Evolutionary conservation across 2,888 invertebrate genomes (phyloP), one percentile per base, ranked within the genome.

Genomic region (Oithona nana): DNA sequence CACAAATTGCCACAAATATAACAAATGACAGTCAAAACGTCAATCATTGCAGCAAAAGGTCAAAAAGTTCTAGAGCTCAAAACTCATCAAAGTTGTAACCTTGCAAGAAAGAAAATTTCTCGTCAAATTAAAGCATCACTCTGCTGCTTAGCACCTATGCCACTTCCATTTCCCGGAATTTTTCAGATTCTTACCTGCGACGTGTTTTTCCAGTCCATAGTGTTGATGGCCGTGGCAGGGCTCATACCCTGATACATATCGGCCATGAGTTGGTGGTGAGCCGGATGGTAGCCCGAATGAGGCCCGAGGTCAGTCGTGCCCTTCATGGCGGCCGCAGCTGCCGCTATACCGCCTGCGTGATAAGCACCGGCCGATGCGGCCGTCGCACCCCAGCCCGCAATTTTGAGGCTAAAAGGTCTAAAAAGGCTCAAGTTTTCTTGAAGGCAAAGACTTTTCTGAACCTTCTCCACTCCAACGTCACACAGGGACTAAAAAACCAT

Each of bases 141-240:
- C n/a, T n/a, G n/a, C n/a, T n/a, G n/a, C n/a, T n/a, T n/a, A n/a
- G n/a, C n/a, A n/a, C n/a, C n/a, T n/a, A n/a, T n/a, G n/a, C n/a
- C n/a, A n/a, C n/a, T n/a, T n/a, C n/a, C n/a, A n/a, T n/a, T n/a
- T n/a, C n/a, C n/a, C n/a, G n/a, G n/a, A n/a, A n/a, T n/a, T n/a
- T n/a, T n/a, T n/a, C n/a, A 39, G 6, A 39, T 16, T 24, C 54
- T 54, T 62, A 62, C 62, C 62, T 62, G 62, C 28, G 54, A 54
- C 8, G 62, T 62, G 54, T 62, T 62, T 28, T 62, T 62, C 62
- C 62, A 62, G 24, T 62, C 62, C 62, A 62, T 62, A 56, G 62
- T 56, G 56, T 62, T 62, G 48, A 62, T 62, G 39, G 59, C 59
- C n/a, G 59, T 30, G 26, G 54, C 62, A 8, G 62, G 62, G 16